phyloP scores from a whole-genome alignment of 2,888 invertebrate genomes.

The Epistrophe eligans region DNA sequence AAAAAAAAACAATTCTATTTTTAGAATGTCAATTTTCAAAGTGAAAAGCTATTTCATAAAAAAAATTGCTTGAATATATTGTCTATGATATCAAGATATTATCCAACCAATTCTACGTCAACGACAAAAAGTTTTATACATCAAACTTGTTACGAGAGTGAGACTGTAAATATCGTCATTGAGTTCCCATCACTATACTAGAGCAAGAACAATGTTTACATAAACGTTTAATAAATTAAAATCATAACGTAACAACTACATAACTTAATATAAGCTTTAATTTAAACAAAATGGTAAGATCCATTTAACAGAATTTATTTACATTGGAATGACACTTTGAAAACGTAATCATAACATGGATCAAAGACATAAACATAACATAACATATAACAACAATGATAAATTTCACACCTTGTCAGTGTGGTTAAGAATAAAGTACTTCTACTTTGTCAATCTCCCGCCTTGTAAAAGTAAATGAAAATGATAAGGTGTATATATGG shows the following conservation, averaged over 20 bases:
- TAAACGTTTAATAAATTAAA: slow-evolving; percentile 6
- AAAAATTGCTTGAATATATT: slow-evolving; percentile 32
- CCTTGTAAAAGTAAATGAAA: neutral
- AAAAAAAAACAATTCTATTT: slow-evolving; percentile 22
- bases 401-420: neutral
- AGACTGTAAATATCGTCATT: neutral
- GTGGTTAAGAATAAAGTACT: neutral
- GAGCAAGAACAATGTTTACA: slow-evolving; percentile 8
- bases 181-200: neutral
- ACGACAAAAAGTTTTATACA: neutral
- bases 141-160: slow-evolving; percentile 8
- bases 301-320: neutral
- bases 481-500: slow-evolving; percentile 1
- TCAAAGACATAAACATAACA: neutral
- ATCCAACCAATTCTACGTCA: slow-evolving; percentile 21
- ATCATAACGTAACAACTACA: neutral
- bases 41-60: slow-evolving; percentile 13
- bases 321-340: neutral
- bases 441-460: neutral
- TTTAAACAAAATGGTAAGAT: slow-evolving; percentile 1
- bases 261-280: neutral
- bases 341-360: neutral
- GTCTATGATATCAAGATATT: slow-evolving; percentile 12
- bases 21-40: slow-evolving; percentile 10
- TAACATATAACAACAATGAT: neutral